Evolutionary conservation across 2,113 vertebrate genomes (phyloP).

Genomic region (Rhegmatorhina hoffmannsi): DNA sequence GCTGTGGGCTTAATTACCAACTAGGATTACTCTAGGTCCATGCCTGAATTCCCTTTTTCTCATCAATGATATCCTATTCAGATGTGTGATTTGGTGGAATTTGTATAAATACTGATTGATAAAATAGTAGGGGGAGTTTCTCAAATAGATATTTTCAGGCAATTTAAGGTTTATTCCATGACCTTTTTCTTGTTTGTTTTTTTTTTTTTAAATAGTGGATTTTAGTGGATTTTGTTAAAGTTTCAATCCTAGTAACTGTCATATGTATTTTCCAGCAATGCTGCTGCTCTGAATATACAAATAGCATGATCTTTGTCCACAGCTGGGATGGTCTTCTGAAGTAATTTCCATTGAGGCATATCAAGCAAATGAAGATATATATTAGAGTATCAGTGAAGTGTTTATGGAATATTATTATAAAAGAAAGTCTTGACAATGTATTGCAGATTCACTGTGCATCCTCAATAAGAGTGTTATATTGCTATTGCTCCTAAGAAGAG

Average conservation of each 20-base stretch:
- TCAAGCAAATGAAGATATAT: neutral
- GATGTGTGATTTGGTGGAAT: neutral
- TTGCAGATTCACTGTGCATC: neutral
- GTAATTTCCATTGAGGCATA: neutral
- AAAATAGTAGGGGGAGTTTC: neutral
- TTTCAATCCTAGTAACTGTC: neutral
- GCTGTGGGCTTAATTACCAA: neutral
- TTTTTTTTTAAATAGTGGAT: neutral
- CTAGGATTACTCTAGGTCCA: neutral
- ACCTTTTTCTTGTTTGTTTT: neutral
- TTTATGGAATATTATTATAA: neutral
- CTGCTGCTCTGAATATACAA: neutral
- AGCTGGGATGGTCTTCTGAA: neutral
- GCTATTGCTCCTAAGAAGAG: neutral
- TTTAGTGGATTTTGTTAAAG: neutral
- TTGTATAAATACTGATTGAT: neutral
- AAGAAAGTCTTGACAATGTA: neutral
- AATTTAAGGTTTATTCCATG: neutral
- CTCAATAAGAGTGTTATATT: neutral
- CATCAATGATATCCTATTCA: neutral
- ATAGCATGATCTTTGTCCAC: neutral
- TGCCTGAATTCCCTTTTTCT: neutral
- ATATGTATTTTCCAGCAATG: neutral
- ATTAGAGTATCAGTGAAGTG: neutral
- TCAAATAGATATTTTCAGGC: neutral